Evolutionary conservation across 2,797 vertebrate species (phyloP), one percentile per base, ranked within the genome.

Genomic region (Philypnodon macrostomus): DNA sequence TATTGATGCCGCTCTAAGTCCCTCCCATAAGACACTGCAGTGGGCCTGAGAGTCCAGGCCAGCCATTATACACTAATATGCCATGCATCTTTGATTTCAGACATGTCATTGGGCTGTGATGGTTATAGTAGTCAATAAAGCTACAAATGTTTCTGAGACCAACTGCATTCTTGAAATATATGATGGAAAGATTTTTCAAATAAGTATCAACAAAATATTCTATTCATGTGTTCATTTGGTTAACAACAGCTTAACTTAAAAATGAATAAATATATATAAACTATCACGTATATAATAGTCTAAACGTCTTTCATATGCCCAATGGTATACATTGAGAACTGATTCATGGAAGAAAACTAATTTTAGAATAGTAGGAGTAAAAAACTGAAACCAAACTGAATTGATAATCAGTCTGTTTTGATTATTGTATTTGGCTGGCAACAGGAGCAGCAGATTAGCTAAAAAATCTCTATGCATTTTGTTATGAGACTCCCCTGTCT

Each of bases 291-390:
- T n/a, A n/a, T n/a, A n/a, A n/a, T n/a, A n/a, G n/a, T n/a, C n/a
- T n/a, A n/a, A n/a, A n/a, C n/a, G n/a, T n/a, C n/a, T 77, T 74
- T 77, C 87, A 90, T 87, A 86, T 86, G 91, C 94, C 93, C 95
- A 97, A 94, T 90, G 94, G 93, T 93, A 93, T 95, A 91, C 71
- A 67, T 49, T 49, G 15, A 63, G 66, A 71, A 62, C 36, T 63
- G 21, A 70, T 70, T 66, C 19, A 61, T 57, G 34, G 32, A 18
- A 27, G 74, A 46, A 23, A 19, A 42, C 7, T 32, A 67, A 63
- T 10, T 50, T 51, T 5, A 55, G 47, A 41, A 55, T 69, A n/a
- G 54, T 75, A 55, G 51, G 50, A 58, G 58, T 40, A 57, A 61
- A 79, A 86, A 85, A 81, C 83, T 87, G 87, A 90, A 89, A 86